Percentiles rank a stretch among this genome's conserved stretches.
These are phyloP conservation scores for Brachionus sp. DNA, from an alignment of 1,140 invertebrate genomes.

Conservation along the genomic window DNA sequence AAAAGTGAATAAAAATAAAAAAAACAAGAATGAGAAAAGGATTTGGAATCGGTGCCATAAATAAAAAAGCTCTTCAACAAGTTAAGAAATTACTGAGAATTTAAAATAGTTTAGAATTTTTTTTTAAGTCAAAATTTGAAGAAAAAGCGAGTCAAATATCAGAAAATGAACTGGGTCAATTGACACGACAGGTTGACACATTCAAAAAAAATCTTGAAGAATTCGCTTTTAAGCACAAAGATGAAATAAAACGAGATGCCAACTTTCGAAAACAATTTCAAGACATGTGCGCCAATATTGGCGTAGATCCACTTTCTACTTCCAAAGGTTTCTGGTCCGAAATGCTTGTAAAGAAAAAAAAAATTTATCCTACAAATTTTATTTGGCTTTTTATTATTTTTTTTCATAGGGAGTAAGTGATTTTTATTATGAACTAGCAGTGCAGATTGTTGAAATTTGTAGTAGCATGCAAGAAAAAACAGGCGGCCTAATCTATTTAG, in stretches of 20 bases:
- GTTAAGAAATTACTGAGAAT: neutral
- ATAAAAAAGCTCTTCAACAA: slow-evolving; percentile 37
- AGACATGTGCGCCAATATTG: slow-evolving; percentile 97
- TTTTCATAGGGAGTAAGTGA: slow-evolving; percentile 76
- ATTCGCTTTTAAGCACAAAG: slow-evolving; percentile 83
- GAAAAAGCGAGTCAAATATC: slow-evolving; percentile 20
- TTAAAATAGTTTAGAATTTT: neutral
- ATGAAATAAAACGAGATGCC: slow-evolving; percentile 79
- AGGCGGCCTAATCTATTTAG: slow-evolving; percentile 59
- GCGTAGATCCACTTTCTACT: slow-evolving; percentile 79
- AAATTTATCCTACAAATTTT: neutral
- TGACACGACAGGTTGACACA: slow-evolving; percentile 87
- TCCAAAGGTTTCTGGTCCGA: slow-evolving; percentile 86
- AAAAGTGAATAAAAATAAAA: too few species aligned
- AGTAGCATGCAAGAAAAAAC: slow-evolving; percentile 72
- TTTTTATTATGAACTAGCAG: slow-evolving; percentile 95
- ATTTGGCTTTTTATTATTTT: neutral
- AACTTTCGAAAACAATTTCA: slow-evolving; percentile 93
- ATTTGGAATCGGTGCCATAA: slow-evolving; percentile 33
- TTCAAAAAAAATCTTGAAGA: slow-evolving; percentile 90
- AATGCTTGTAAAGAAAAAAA: slow-evolving; percentile 68
- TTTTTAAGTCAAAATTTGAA: slow-evolving; percentile 24
- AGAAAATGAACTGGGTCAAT: slow-evolving; percentile 59
- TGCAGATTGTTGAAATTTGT: slow-evolving; percentile 97
- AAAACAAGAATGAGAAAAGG: neutral